These are phyloP conservation scores for Gibbula magus DNA, from an alignment of 2,888 invertebrate genomes.

Conservation along the genomic window DNA sequence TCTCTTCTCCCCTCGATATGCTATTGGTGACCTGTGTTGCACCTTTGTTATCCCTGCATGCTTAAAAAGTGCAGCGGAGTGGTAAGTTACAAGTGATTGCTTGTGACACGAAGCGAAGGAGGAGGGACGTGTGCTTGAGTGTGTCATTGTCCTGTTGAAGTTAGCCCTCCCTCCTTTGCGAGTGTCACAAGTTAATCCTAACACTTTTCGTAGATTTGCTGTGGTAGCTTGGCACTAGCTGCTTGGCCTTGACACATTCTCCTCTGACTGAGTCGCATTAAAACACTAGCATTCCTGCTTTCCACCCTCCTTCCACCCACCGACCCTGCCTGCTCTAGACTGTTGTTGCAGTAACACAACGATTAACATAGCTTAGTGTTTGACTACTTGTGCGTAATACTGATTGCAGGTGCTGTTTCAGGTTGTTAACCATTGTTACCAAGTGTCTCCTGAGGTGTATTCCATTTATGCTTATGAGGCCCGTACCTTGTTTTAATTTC, in stretches of 20 bases:
- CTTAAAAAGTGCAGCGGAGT: conserved; percentile 25
- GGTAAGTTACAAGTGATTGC: conserved; percentile 11
- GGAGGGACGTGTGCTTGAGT: background rate
- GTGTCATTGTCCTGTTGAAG: background rate
- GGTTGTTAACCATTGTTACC: background rate
- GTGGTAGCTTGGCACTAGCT: conserved; percentile 15
- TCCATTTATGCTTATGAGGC: conserved; percentile 9
- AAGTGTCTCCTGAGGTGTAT: background rate
- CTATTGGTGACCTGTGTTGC: conserved; percentile 25
- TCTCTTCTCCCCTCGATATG: conserved; percentile 20
- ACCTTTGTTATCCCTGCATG: conserved; percentile 25
- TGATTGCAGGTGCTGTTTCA: background rate
- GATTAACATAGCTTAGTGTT: background rate
- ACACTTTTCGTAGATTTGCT: conserved; percentile 11
- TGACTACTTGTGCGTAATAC: background rate
- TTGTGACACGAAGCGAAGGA: conserved; percentile 1
- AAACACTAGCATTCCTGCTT: background rate
- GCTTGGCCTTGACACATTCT: background rate
- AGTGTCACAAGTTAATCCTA: conserved; percentile 13
- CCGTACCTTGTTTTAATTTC: background rate
- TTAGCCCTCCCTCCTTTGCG: background rate
- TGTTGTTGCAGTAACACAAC: conserved; percentile 3
- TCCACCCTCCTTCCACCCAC: background rate
- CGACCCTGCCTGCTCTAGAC: background rate
- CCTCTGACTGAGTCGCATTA: no score